These are phyloP conservation scores for Pammene aurita DNA, from an alignment of 2,888 invertebrate species.

Conservation along the genomic window DNA sequence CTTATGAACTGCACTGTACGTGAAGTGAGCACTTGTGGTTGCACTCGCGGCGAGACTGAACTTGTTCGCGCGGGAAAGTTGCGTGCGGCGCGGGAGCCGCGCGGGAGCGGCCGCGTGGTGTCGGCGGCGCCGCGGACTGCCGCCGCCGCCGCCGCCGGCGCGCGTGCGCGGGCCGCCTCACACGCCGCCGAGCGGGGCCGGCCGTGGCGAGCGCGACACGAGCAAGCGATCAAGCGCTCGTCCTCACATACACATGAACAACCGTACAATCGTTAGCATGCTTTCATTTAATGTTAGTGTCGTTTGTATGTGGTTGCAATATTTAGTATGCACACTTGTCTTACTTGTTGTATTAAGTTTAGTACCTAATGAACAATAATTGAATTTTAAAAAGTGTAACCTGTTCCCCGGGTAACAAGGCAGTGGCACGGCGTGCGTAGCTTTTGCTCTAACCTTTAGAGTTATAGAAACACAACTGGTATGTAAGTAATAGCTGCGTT, in stretches of 20 bases:
- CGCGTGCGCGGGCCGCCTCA: slow-evolving; percentile 8
- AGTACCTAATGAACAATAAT: too few species aligned
- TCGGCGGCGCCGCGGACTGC: slow-evolving; percentile 34
- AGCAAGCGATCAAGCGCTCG: not conserved
- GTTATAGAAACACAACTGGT: too few species aligned
- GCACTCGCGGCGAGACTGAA: slow-evolving; percentile 13
- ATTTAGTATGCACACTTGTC: too few species aligned
- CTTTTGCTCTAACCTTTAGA: too few species aligned
- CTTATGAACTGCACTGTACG: slow-evolving; percentile 20
- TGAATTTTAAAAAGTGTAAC: too few species aligned
- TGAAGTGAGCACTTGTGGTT: slow-evolving; percentile 5
- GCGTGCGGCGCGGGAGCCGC: slow-evolving; percentile 17
- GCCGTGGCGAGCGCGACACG: not conserved
- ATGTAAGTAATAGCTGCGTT: too few species aligned
- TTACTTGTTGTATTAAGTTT: too few species aligned
- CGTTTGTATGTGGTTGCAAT: too few species aligned
- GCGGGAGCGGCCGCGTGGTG: slow-evolving; percentile 30
- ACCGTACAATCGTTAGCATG: not conserved
- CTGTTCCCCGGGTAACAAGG: too few species aligned
- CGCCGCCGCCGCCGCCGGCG: not conserved
- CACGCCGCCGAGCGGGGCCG: slow-evolving; percentile 1
- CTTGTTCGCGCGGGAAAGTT: slow-evolving; percentile 5
- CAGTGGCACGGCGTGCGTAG: too few species aligned
- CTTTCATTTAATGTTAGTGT: too few species aligned
- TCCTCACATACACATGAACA: not conserved